These are phyloP conservation scores for Euschistus heros DNA, from an alignment of 1,140 invertebrate species.

Conservation along the genomic window DNA sequence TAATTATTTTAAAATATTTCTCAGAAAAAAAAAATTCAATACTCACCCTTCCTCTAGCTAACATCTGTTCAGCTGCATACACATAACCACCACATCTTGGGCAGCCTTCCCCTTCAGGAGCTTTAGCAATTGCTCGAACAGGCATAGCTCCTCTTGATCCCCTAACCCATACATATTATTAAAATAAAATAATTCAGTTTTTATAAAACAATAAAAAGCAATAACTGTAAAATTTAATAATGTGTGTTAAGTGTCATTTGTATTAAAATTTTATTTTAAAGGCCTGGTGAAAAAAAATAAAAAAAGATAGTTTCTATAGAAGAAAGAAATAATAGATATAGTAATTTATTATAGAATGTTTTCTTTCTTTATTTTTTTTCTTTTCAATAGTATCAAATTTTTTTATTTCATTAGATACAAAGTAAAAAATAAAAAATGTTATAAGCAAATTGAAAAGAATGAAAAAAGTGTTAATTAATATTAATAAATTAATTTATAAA, in stretches of 20 bases:
- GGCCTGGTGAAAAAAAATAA: too few species aligned
- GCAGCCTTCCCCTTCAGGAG: slow-evolving; percentile 76
- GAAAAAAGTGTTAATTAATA: background rate
- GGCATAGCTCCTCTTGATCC: slow-evolving; percentile 20
- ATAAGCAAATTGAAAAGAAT: background rate
- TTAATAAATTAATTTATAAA: slow-evolving; percentile 1
- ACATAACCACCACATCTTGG: slow-evolving; percentile 84
- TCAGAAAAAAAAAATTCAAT: slow-evolving; percentile 15
- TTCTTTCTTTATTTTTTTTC: too few species aligned
- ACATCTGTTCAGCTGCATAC: slow-evolving; percentile 88
- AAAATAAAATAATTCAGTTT: background rate
- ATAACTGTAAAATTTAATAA: too few species aligned
- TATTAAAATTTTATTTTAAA: too few species aligned
- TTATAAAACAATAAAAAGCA: background rate
- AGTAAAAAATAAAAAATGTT: background rate
- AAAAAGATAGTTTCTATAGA: too few species aligned
- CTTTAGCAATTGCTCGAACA: slow-evolving; percentile 59
- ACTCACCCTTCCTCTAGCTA: slow-evolving; percentile 77
- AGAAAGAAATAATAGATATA: too few species aligned
- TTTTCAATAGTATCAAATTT: too few species aligned
- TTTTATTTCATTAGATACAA: too few species aligned
- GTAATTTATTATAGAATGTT: too few species aligned
- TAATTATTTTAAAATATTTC: slow-evolving; percentile 4
- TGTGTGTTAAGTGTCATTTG: too few species aligned
- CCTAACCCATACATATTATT: slow-evolving; percentile 1